Base-by-base conservation (phyloP, 2,888 invertebrate genomes). In the Drosophila dives region DNA sequence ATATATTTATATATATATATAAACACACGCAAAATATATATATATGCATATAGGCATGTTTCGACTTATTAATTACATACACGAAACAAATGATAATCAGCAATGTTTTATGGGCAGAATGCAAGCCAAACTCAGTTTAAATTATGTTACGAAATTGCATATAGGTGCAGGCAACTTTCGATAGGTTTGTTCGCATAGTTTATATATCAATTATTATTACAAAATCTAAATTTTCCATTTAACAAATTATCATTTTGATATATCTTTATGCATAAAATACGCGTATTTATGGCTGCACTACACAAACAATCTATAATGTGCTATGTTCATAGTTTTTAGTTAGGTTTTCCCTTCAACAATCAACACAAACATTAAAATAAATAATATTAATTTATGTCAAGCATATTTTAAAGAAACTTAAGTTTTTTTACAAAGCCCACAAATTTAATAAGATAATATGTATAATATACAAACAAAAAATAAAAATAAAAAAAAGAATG, bases 291-390 rank as follows among this genome's bases (percentile, higher is more conserved):
- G 64, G 89, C 85, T 90, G 85, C 85, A 85, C 90, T 64, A 83
- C 84, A 89, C 83, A 83, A 75, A 81, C 55, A 77, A 70, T 79
- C 62, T 67, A 75, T 63, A 79, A 75, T 86, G 85, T 89, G 85
- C 90, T 85, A 89, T 77, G 89, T 85, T 85, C 85, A 89, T 85
- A 90, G 89, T 80, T 86, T 88, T 90, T 90, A 90, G 90, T 90
- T 90, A 90, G 85, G 81, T 63, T 64, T 77, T 73, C 78, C 65
- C 67, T 49, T n/a, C 69, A 70, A 51, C 48, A 65, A 79, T 56
- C 36, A 58, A 53, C 26, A 56, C 56, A 66, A 56, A 64, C 17
- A 80, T 60, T 45, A 45, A 84, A 87, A 61, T 50, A 67, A 85
- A 61, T 51, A 69, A 75, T 72, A 88, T 68, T 70, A 84, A 70